Evolutionary conservation across 2,888 invertebrate species (phyloP), one percentile per base, ranked within the genome.

Genomic region (Seladonia tumulorum): DNA sequence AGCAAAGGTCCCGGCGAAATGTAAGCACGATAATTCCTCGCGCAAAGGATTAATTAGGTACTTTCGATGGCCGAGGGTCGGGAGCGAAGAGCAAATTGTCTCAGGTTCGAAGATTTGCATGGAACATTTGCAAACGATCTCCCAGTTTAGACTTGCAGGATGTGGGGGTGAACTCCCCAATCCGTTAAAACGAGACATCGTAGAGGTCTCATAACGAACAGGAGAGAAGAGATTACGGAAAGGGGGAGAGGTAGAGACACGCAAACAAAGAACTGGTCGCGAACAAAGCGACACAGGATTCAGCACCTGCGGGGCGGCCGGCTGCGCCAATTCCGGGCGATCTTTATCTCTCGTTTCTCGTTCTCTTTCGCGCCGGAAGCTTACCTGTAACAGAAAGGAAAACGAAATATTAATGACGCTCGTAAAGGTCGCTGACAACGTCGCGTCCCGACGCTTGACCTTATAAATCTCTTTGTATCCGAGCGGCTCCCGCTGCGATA

Each of bases 321-420:
- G 75, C 49, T 53, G 25, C 76, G 18, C n/a, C 53, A 29, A 47
- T 76, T n/a, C 82, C 79, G 49, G 66, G 75, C 70, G 76, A 29
- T 29, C 18, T 76, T 71, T 81, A 12, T 63, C 47, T 68, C 79
- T 79, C n/a, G 76, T 84, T n/a, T 10, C 83, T 83, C 39, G 57
- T 47, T 57, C 16, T 29, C 63, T 29, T 63, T 3, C 29, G 39
- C 42, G 74, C 49, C 57, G 82, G 83, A 81, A 85, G 89, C 87
- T 90, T 88, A 90, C 90, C 90, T 90, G 86, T 18, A 90, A 90
- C 89, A 90, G 74, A 90, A 86, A 87, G 79, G 83, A 78, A 79
- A 39, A 78, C 80, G 73, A 90, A 88, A 89, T 90, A 90, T 90
- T 90, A 90, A 90, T 87, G 89, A 82, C 81, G 79, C 81, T 87